Evolutionary conservation across 2,797 vertebrate species (phyloP), one percentile per base, ranked within the genome.

Genomic region (Pipistrellus kuhlii): DNA sequence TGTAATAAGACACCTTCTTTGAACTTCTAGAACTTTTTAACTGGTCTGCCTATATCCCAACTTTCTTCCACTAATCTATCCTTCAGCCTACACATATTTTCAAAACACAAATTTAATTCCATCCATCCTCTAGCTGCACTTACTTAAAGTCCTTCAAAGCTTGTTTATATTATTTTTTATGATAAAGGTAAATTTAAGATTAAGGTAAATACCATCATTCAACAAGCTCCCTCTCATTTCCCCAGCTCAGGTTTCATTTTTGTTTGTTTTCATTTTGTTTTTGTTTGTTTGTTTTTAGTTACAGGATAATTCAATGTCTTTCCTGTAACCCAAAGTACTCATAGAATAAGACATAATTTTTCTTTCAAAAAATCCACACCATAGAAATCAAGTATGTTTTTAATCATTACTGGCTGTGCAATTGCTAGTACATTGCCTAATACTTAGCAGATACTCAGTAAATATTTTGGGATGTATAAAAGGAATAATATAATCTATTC

Each of bases 381-480:
- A 75, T 6, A 86, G 55, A 83, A 93, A 86, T 2, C 23, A 81
- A 69, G 35, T 96, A 15, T 84, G 14, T 18, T 88, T 82, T 86
- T 48, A 46, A 41, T 57, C 27, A 77, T 85, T 9, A 64, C 51
- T 35, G 66, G 69, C 23, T 88, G n/a, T 64, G 20, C 14, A 55
- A 20, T 82, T 93, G 23, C 27, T 48, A 57, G 15, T 30, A 62
- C 51, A 59, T 73, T 62, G 2, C 15, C 12, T 48, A 88, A 82
- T 9, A 57, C 10, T 94, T 84, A n/a, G 11, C 32, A 51, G 10
- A 7, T 72, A 89, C 3, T 71, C 59, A 73, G 53, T 13, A 84
- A 82, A 48, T 89, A 88, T 95, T 93, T 85, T 84, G 82, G 57
- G 88, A 83, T 85, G 2, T 85, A 80, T 53, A 27, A 81, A 93